Conservation (phyloP, 2,113 vertebrate genomes). For the Alligator sinensis region DNA sequence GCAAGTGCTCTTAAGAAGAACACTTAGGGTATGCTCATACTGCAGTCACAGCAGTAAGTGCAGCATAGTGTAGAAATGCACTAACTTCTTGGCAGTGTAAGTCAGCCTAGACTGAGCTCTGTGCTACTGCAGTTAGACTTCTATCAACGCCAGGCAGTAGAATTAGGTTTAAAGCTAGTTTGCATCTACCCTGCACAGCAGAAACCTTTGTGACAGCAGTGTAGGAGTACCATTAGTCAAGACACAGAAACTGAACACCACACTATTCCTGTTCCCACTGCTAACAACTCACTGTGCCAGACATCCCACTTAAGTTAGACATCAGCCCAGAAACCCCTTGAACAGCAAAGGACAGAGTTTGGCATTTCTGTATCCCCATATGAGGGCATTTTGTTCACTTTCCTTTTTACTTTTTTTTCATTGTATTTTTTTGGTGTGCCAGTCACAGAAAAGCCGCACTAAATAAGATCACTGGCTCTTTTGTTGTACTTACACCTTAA, state of each 20-base stretch:
- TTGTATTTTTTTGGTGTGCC: not conserved
- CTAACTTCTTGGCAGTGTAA: too few species aligned
- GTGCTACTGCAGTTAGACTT: too few species aligned
- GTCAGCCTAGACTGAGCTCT: too few species aligned
- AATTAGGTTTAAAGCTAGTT: too few species aligned
- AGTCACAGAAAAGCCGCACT: not conserved
- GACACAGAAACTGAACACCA: constrained; percentile 5
- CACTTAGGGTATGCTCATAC: not conserved
- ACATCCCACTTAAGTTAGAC: not conserved
- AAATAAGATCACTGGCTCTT: not conserved
- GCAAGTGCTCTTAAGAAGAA: not conserved
- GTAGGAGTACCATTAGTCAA: not conserved
- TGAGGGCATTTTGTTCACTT: not conserved
- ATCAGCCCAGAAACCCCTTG: not conserved
- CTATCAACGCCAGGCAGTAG: too few species aligned
- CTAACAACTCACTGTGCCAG: not conserved
- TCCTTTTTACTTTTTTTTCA: not conserved
- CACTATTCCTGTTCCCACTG: not conserved
- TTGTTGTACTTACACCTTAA: not conserved
- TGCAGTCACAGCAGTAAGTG: too few species aligned
- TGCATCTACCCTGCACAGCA: not conserved
- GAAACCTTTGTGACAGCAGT: not conserved
- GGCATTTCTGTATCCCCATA: not conserved
- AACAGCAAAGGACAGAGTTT: not conserved
- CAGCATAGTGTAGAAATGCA: too few species aligned